Evolutionary conservation across 1,140 invertebrate genomes (phyloP), one percentile per base, ranked within the genome.

Genomic region (Lepidurus couesii): DNA sequence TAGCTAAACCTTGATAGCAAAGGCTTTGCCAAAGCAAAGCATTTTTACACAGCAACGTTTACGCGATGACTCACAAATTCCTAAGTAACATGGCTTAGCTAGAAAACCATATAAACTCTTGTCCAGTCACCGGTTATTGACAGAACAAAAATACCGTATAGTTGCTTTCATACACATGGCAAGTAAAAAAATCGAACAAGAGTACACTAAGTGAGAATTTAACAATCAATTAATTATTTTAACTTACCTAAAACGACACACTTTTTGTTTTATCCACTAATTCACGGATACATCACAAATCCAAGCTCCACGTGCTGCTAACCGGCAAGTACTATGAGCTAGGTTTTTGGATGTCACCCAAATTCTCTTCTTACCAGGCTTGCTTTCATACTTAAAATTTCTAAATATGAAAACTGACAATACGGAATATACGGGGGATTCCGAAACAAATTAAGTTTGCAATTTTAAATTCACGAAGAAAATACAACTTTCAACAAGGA

Each of bases 281-380:
- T 65, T 65, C 53, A 65, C 53, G 53, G 13, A 65, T 21, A 65
- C 53, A 65, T 65, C 53, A 65, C 53, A 65, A 65, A 65, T 65
- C 53, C 53, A 65, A 65, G 53, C 53, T 4, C 53, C 53, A 65
- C 53, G 53, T 65, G 53, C 53, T 65, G 53, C 21, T 65, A 13
- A 65, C 53, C 53, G 53, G 53, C 53, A 65, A 65, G 16, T 65
- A 65, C 1, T 65, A 65, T 21, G 53, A 65, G n/a, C 53, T 9
- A 21, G 6, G 21, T 21, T 65, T 65, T 65, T 65, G 53, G 53
- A 65, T 21, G 53, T 21, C 53, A 65, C 53, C 53, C 53, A 65
- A 65, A 65, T 65, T 7, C 21, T 9, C 53, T 65, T 7, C 53
- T 65, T 13, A 65, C 53, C 53, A 65, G 53, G 53, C 53, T 65